phyloP scores from a whole-genome alignment of 2,888 invertebrate species.

The Perdita meconis region DNA sequence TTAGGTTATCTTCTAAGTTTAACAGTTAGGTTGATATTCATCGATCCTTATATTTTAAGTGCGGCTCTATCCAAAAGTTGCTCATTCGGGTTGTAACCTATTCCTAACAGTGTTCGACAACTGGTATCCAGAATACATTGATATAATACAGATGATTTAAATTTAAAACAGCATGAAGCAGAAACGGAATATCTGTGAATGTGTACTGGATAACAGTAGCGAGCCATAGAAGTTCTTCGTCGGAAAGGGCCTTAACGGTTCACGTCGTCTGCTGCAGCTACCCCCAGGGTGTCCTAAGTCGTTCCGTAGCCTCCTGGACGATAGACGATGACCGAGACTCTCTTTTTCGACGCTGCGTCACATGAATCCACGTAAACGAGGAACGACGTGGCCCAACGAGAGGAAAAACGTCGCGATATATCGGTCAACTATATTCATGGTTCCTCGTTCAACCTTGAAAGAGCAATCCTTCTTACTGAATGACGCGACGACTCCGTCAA shows the following conservation, averaged over 20 bases:
- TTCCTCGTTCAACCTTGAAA: conserved; percentile 10
- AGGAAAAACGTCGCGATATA: conserved; percentile 55
- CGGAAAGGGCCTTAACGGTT: neutral
- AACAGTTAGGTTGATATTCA: neutral
- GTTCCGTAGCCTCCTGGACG: conserved; percentile 58
- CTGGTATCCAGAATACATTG: neutral
- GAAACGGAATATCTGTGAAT: neutral
- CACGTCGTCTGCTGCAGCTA: conserved; percentile 31
- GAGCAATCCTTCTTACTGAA: conserved; percentile 5
- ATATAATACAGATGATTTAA: neutral
- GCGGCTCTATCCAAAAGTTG: neutral
- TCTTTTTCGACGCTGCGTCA: conserved; percentile 79
- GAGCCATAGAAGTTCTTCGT: neutral
- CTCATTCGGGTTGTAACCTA: neutral
- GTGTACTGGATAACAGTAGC: neutral
- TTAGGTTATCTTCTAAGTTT: neutral
- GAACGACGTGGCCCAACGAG: conserved; percentile 68
- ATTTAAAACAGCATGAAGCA: neutral
- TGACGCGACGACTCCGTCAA: conserved; percentile 7
- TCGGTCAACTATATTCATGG: conserved; percentile 20
- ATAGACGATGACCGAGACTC: conserved; percentile 73
- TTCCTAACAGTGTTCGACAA: neutral
- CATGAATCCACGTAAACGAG: conserved; percentile 58
- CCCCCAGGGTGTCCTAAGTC: conserved; percentile 27
- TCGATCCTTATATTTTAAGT: neutral